These are phyloP conservation scores for Micrasema minimum DNA, from an alignment of 1,140 invertebrate species.

Conservation along the genomic window DNA sequence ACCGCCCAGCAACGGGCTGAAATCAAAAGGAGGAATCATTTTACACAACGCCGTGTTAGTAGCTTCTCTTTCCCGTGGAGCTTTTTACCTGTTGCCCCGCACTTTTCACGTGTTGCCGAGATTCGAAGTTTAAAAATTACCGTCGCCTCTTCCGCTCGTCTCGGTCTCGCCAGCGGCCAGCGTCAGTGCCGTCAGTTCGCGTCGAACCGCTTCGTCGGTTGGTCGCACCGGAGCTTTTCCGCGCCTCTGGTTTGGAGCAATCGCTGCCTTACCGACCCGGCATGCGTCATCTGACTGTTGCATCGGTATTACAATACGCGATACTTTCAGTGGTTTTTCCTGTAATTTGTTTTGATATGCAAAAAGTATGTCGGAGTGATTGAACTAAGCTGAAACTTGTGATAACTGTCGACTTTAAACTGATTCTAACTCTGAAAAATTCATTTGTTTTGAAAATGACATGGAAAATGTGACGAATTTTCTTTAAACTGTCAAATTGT, in stretches of 20 bases:
- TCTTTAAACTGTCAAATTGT: not conserved
- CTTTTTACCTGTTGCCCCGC: not conserved
- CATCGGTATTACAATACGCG: not conserved
- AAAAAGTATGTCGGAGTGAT: too few species aligned
- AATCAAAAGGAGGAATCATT: not conserved
- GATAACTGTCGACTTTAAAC: not conserved
- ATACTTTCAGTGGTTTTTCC: not conserved
- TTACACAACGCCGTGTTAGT: too few species aligned
- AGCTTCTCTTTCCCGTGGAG: not conserved
- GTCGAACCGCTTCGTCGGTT: slow-evolving; percentile 55
- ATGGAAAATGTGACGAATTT: not conserved
- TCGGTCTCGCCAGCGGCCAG: slow-evolving; percentile 8
- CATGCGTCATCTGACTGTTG: slow-evolving; percentile 18
- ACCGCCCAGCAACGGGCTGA: not conserved
- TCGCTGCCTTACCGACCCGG: slow-evolving; percentile 6
- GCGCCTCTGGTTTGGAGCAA: not conserved
- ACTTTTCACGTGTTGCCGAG: slow-evolving; percentile 38
- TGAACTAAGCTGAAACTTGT: too few species aligned
- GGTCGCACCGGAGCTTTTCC: slow-evolving; percentile 60
- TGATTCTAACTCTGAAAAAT: not conserved
- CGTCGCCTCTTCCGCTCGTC: slow-evolving; percentile 56
- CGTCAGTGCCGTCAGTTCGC: slow-evolving; percentile 36
- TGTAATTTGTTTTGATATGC: too few species aligned
- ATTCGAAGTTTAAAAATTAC: slow-evolving; percentile 57
- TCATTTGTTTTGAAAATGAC: not conserved